Conservation (phyloP, 2,888 invertebrate genomes). For the Archips xylosteana region DNA sequence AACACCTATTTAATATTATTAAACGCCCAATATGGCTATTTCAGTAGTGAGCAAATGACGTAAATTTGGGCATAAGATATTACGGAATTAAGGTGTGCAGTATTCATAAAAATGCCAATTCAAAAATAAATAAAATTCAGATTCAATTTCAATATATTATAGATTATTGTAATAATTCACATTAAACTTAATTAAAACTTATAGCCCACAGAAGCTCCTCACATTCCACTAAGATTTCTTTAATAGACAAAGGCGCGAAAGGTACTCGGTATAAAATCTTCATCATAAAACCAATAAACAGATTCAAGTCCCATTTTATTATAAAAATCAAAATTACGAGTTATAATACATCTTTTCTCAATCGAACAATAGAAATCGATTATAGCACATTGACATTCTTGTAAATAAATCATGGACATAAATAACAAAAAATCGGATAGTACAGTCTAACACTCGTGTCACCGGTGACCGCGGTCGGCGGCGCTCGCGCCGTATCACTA, state of each 20-base stretch:
- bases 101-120: conserved; percentile 77
- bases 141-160: conserved; percentile 86
- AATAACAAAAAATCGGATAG: conserved; percentile 79
- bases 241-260: conserved; percentile 82
- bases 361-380: conserved; percentile 83
- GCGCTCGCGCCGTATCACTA: conserved; percentile 68
- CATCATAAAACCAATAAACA: conserved; percentile 85
- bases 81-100: conserved; percentile 60
- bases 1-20: neutral
- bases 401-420: conserved; percentile 81
- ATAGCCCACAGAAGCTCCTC: conserved; percentile 85
- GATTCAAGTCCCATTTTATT: conserved; percentile 86
- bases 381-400: conserved; percentile 80
- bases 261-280: conserved; percentile 85
- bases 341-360: conserved; percentile 84
- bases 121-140: conserved; percentile 83
- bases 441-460: conserved; percentile 67
- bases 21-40: neutral
- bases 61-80: neutral
- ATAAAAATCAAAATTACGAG: conserved; percentile 86
- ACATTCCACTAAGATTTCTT: conserved; percentile 77
- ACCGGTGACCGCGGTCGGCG: conserved; percentile 53
- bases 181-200: conserved; percentile 85
- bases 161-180: conserved; percentile 86
- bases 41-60: neutral